phyloP scores from a whole-genome alignment of 2,888 invertebrate species.

The Escarpia spicata region DNA sequence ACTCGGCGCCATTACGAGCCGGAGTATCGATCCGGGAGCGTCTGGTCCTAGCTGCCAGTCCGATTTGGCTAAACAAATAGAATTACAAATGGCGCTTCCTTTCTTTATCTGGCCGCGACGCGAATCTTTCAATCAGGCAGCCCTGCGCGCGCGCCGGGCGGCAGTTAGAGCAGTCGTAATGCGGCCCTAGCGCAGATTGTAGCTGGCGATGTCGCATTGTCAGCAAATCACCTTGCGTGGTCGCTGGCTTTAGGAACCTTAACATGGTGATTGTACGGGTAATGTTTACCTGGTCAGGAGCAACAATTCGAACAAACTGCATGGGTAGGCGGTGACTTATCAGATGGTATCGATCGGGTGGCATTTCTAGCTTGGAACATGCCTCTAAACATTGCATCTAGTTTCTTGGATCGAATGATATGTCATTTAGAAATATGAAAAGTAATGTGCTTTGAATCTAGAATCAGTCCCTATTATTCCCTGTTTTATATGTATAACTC shows the following conservation, averaged over 20 bases:
- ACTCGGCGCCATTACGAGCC: not conserved
- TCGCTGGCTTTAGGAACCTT: not conserved
- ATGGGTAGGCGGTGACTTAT: not conserved
- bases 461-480: not conserved
- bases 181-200: not conserved
- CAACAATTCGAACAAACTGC: not conserved
- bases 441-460: not conserved
- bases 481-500: not conserved
- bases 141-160: not conserved
- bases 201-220: not conserved
- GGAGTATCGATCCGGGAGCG: not conserved
- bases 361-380: not conserved
- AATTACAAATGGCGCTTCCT: slow-evolving; percentile 5
- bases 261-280: not conserved
- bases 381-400: not conserved
- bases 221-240: slow-evolving; percentile 4
- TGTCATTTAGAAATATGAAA: not conserved
- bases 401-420: not conserved
- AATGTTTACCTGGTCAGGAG: not conserved
- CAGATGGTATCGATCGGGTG: not conserved
- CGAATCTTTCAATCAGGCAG: slow-evolving; percentile 3
- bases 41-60: not conserved
- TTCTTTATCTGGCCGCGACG: not conserved
- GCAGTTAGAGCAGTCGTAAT: not conserved
- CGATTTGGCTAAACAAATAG: slow-evolving; percentile 10